Conservation (phyloP, 2,113 vertebrate genomes). For the Syrmaticus mikado region DNA sequence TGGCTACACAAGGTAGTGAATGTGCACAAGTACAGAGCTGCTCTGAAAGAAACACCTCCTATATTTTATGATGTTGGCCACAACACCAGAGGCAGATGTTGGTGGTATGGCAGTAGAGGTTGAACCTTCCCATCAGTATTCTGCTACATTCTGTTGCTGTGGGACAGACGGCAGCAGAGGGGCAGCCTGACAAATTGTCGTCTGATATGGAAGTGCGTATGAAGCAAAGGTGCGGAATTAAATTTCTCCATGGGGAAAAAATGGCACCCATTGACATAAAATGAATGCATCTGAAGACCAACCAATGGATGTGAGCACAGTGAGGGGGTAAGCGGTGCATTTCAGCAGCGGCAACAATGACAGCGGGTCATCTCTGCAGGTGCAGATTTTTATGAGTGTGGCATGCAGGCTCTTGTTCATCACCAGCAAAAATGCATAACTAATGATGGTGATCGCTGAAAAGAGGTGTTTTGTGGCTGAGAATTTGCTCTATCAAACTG, state of each 20-base stretch:
- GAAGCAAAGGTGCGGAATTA: no score
- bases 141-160: no score
- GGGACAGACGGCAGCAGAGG: no score
- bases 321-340: neutral
- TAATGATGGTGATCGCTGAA: neutral
- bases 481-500: neutral
- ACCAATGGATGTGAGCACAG: neutral
- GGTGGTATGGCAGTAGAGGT: neutral
- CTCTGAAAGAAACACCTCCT: neutral
- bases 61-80: neutral
- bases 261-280: neutral
- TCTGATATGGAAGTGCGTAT: no score
- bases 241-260: no score
- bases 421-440: neutral
- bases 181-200: no score
- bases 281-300: neutral
- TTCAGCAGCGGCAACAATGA: neutral
- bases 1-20: neutral
- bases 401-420: neutral
- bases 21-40: neutral
- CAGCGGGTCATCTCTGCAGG: neutral
- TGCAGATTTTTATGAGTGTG: neutral
- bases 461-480: neutral
- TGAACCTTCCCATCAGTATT: neutral
- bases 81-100: neutral